Conservation (phyloP, 2,888 invertebrate species). For the Osedax fenrisi region DNA sequence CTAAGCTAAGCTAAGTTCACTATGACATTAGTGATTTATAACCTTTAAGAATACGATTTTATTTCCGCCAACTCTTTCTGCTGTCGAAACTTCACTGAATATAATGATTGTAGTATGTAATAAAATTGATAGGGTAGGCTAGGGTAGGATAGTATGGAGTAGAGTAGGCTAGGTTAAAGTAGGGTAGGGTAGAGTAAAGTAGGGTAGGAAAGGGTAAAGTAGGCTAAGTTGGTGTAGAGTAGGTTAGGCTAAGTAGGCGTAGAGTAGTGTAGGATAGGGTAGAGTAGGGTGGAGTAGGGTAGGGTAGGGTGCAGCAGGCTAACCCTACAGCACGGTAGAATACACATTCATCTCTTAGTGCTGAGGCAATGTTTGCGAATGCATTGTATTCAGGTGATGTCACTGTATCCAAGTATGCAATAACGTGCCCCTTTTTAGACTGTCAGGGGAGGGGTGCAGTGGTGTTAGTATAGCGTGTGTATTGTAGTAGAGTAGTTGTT, state of each 20-base stretch:
- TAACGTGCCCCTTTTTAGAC: conserved; percentile 63
- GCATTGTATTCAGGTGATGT: conserved; percentile 40
- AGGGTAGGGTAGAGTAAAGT: background rate
- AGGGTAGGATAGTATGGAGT: background rate
- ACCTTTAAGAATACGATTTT: conserved; percentile 9
- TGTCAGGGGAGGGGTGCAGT: too few relatives aligned
- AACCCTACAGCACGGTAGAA: conserved; percentile 80
- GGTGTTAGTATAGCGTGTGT: too few relatives aligned
- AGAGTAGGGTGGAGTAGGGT: background rate
- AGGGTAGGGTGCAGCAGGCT: conserved; percentile 33
- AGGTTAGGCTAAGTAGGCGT: background rate
- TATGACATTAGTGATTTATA: too few relatives aligned
- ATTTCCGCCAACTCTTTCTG: background rate
- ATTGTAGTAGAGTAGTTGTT: too few relatives aligned
- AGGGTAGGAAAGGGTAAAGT: background rate
- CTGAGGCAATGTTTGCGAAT: conserved; percentile 55
- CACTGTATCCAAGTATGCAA: conserved; percentile 69
- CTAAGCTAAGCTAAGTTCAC: too few relatives aligned
- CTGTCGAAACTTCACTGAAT: background rate
- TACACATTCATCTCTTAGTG: conserved; percentile 83
- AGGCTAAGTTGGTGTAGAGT: background rate
- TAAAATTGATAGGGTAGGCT: background rate
- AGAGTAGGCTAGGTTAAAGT: background rate
- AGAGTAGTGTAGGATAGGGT: background rate
- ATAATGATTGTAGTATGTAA: background rate